phyloP scores from a whole-genome alignment of 1,140 invertebrate species.

The Orchesella cincta region DNA sequence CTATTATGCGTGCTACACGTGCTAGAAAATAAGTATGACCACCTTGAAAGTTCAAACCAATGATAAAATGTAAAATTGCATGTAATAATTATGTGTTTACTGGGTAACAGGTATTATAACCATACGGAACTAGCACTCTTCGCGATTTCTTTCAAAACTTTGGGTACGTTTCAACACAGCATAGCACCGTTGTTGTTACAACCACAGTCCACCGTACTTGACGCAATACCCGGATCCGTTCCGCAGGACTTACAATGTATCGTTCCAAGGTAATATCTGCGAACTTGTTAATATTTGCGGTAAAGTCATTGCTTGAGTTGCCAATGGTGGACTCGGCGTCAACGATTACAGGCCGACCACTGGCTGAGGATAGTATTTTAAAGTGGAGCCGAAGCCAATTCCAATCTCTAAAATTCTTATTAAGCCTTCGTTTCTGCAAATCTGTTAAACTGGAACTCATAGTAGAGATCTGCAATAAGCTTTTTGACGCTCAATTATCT shows the following conservation, averaged over 20 bases:
- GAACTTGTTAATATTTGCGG: conserved; percentile 49
- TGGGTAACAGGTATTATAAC: too few species aligned
- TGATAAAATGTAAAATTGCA: too few species aligned
- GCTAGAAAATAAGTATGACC: conserved; percentile 53
- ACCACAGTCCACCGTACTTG: conserved; percentile 52
- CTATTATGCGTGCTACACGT: conserved; percentile 47
- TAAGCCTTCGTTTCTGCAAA: conserved; percentile 45
- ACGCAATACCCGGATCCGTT: conserved; percentile 51
- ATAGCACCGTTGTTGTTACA: conserved; percentile 53
- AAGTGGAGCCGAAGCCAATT: conserved; percentile 51
- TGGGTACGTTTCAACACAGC: conserved; percentile 51
- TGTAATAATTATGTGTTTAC: not conserved
- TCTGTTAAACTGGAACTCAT: conserved; percentile 41
- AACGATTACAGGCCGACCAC: conserved; percentile 51
- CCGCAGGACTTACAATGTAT: conserved; percentile 49
- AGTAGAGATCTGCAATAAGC: conserved; percentile 42
- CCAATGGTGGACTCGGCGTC: conserved; percentile 54
- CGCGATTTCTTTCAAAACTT: conserved; percentile 52
- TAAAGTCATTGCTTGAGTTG: conserved; percentile 52
- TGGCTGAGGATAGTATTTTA: conserved; percentile 54
- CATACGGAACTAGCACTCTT: conserved; percentile 54
- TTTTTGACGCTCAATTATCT: conserved; percentile 32
- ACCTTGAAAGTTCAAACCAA: conserved; percentile 50
- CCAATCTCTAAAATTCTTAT: conserved; percentile 52
- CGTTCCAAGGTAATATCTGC: conserved; percentile 52